Base-by-base conservation (phyloP, 2,888 invertebrate genomes). In the Drosophila macrospina region DNA sequence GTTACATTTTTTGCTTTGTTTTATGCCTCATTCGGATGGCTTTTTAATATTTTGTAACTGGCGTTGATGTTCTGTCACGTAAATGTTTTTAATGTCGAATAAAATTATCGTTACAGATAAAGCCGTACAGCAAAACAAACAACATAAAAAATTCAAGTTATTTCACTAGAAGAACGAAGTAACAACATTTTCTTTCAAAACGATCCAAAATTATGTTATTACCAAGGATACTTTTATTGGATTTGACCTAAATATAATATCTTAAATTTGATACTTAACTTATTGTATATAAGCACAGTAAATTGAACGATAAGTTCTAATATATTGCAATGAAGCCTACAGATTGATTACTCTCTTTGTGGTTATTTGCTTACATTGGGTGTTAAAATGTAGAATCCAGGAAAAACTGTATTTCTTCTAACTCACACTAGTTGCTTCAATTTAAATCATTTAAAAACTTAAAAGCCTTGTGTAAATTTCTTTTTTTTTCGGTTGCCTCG, bases 51-150 rank as follows among this genome's bases (percentile, higher is more conserved):
- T 67, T 77, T 69, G 62, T 73, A 60, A 71, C 71, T 69, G 65
- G 48, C 62, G 69, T 65, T 73, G 77, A 79, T 73, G 65, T 80
- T 24, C 65, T 66, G 81, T 71, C 81, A 81, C 81, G 81, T 88
- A 78, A 70, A 74, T 72, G 73, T 80, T 86, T 85, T 85, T 88
- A 88, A 85, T 76, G 88, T 72, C 86, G 70, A 78, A 86, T 88
- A 74, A 85, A 80, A 70, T 86, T 68, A 88, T 86, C 69, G 65
- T 78, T 75, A 56, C 56, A 54, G 69, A 88, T 78, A 83, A 86
- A 78, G 51, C 50, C 60, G 62, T 74, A 48, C 47, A 73, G 51
- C 42, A 64, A 44, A 60, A 30, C 28, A 66, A 66, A 47, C 20
- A 54, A 32, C 34, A 42, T 34, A 63, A 55, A 51, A 44, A 59